Conservation (phyloP, 2,888 invertebrate species). For the Sphecodes monilicornis region DNA sequence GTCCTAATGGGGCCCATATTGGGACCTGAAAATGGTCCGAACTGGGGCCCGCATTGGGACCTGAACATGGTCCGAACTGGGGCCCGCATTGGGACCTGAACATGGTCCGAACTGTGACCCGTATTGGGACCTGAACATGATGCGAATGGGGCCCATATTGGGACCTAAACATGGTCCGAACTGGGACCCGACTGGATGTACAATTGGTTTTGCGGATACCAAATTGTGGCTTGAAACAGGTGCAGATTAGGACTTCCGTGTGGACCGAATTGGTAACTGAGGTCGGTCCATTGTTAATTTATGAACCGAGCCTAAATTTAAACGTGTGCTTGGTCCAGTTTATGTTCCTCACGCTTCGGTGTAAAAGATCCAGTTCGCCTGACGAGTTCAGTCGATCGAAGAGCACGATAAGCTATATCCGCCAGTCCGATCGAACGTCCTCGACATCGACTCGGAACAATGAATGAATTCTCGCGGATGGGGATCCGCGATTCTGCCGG, state of each 20-base stretch:
- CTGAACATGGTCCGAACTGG: too few species aligned
- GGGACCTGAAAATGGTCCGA: too few species aligned
- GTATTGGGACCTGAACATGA: neutral
- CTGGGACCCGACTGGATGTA: neutral
- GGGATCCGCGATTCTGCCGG: constrained; percentile 12
- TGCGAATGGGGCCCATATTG: neutral
- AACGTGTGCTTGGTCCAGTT: too few species aligned
- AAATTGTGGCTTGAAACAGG: too few species aligned
- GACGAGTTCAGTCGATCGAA: neutral
- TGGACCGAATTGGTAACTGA: too few species aligned
- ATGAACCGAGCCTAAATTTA: too few species aligned
- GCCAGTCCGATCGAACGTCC: neutral
- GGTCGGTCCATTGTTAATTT: too few species aligned
- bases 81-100: neutral
- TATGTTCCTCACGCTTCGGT: fast-evolving
- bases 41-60: too few species aligned
- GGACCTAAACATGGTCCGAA: fast-evolving
- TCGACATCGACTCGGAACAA: constrained; percentile 5
- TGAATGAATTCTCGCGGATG: neutral
- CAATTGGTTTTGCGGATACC: too few species aligned
- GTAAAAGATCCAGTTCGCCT: neutral
- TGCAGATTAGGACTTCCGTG: too few species aligned
- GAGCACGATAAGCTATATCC: neutral
- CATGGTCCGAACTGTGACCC: neutral
- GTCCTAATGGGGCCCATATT: too few species aligned